Evolutionary conservation across 2,888 invertebrate genomes (phyloP).

Genomic region (Anaspis maculata): DNA sequence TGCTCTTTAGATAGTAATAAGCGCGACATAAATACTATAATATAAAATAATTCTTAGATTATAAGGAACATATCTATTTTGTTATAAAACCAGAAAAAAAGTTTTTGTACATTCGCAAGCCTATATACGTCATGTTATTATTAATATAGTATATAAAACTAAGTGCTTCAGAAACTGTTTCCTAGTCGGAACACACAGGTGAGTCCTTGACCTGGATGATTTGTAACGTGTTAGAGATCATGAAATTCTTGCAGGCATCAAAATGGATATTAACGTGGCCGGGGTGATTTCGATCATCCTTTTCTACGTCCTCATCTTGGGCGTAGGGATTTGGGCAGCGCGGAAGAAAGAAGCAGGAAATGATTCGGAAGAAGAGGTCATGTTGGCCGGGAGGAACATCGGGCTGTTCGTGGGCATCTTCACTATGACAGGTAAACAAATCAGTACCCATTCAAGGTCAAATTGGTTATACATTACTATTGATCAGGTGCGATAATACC

Average conservation of each 20-base stretch:
- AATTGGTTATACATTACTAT: too few relatives aligned
- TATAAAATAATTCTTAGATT: too few relatives aligned
- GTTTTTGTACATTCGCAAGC: too few relatives aligned
- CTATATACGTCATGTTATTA: too few relatives aligned
- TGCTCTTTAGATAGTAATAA: too few relatives aligned
- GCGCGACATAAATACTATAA: too few relatives aligned
- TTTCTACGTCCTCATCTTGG: constrained; percentile 92
- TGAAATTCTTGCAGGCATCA: constrained; percentile 27
- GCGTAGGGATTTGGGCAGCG: constrained; percentile 95
- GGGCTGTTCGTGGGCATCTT: constrained; percentile 96
- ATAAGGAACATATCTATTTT: constrained; percentile 1
- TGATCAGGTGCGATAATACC: too few relatives aligned
- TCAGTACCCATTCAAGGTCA: neutral
- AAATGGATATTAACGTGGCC: constrained; percentile 85
- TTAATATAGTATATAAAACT: constrained; percentile 4
- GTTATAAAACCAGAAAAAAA: neutral
- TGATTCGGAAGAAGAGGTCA: constrained; percentile 94
- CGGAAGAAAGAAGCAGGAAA: constrained; percentile 84
- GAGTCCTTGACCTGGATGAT: too few relatives aligned
- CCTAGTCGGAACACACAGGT: too few relatives aligned
- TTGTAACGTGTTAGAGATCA: too few relatives aligned
- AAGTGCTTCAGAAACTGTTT: constrained; percentile 4
- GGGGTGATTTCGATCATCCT: constrained; percentile 91
- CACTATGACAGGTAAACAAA: constrained; percentile 85
- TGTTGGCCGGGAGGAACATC: constrained; percentile 96